phyloP scores from a whole-genome alignment of 2,113 vertebrate genomes.

The Dipodomys spectabilis region DNA sequence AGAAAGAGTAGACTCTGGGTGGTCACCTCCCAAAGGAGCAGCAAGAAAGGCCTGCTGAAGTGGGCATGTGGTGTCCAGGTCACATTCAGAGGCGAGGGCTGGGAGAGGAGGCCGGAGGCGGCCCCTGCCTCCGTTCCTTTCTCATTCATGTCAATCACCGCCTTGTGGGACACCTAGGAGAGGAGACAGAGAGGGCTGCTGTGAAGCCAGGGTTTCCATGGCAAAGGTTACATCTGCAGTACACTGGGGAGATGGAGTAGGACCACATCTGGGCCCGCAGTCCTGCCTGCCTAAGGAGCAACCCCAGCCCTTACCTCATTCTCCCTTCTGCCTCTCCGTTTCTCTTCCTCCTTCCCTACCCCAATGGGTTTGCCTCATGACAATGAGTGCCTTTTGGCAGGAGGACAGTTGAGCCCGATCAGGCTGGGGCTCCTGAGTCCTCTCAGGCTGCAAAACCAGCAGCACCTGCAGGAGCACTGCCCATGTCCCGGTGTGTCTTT shows the following conservation, averaged over 20 bases:
- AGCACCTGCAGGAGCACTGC: fast-evolving
- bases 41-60: constrained; percentile 90
- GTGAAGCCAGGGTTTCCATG: fast-evolving
- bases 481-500: not conserved
- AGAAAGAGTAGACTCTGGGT: constrained; percentile 88
- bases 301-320: not conserved
- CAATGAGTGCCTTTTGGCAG: not conserved
- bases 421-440: fast-evolving
- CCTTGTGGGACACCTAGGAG: constrained; percentile 87
- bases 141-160: constrained; percentile 90
- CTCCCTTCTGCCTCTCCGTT: fast-evolving
- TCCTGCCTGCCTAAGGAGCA: not conserved
- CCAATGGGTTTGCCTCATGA: fast-evolving
- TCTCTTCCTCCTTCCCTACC: too few species aligned
- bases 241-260: fast-evolving
- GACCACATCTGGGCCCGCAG: fast-evolving
- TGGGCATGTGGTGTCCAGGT: fast-evolving
- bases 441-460: not conserved
- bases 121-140: constrained; percentile 90
- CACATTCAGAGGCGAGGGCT: constrained; percentile 55
- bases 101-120: constrained; percentile 80
- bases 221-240: fast-evolving
- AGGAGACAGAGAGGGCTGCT: not conserved
- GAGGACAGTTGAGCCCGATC: not conserved
- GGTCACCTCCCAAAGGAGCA: constrained; percentile 86